Conservation (phyloP, 2,113 vertebrate genomes). For the Aspidoscelis tigris region DNA sequence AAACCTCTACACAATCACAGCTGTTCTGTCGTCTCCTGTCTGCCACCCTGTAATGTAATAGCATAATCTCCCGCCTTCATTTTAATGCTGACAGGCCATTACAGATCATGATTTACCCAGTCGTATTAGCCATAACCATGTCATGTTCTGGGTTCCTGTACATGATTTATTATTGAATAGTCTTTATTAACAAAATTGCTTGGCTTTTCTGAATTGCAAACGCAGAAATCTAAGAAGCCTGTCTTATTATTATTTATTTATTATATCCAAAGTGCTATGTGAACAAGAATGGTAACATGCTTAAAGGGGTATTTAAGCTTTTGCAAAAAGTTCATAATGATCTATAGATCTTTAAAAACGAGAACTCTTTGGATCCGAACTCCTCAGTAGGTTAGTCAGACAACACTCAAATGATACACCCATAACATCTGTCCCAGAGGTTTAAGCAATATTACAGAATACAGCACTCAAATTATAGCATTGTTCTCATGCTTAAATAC, state of each 20-base stretch:
- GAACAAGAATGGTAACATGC: slow-evolving; percentile 5
- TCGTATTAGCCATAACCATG: slow-evolving; percentile 40
- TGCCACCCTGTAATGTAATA: slow-evolving; percentile 68
- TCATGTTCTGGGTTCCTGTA: slow-evolving; percentile 36
- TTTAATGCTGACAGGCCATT: slow-evolving; percentile 69
- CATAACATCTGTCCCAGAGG: too few relatives aligned
- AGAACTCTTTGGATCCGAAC: too few relatives aligned
- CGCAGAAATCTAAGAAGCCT: neutral
- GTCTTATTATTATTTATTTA: neutral
- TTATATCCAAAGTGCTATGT: neutral
- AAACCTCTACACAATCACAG: slow-evolving; percentile 47
- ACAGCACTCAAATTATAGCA: too few relatives aligned
- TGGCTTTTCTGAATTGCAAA: slow-evolving; percentile 38
- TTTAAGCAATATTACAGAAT: too few relatives aligned
- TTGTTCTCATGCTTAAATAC: too few relatives aligned
- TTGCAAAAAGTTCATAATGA: neutral
- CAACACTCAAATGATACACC: too few relatives aligned
- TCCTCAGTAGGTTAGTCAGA: neutral
- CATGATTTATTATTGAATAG: slow-evolving; percentile 47
- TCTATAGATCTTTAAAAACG: neutral
- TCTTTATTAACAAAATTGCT: slow-evolving; percentile 55
- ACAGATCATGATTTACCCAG: slow-evolving; percentile 71
- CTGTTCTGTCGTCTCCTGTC: slow-evolving; percentile 71
- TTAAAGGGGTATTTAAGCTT: neutral
- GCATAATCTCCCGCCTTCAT: slow-evolving; percentile 60